Base-by-base conservation (phyloP, 2,888 invertebrate genomes). In the Byasa hedistus region DNA sequence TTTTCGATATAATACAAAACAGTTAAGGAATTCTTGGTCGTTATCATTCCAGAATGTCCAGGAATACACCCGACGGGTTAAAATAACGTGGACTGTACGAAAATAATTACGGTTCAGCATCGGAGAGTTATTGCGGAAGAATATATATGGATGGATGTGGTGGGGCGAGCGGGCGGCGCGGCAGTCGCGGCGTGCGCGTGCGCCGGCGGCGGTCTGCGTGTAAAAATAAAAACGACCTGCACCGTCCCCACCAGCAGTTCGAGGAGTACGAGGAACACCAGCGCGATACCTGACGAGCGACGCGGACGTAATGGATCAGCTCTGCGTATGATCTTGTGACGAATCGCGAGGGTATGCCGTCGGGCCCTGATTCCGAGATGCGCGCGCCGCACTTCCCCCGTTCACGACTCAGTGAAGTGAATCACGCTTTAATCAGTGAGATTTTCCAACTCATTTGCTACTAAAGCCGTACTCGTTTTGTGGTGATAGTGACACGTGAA, bases 131-230 rank as follows among this genome's bases (percentile, higher is more conserved):
- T 63, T 59, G 56, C 69, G 68, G 69, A 64, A 68, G 66, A 32
- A 65, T 52, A 55, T 58, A 32, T 66, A 65, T 67, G 63, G 65
- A 65, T 70, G 61, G 44, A 63, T 44, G 44, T 65, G 63, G 66
- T 32, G 32, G 32, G 32, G 32, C 8, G 32, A 7, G 32, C 32
- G 44, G 8, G 24, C 27, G 36, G 36, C 58, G 61, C 48, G 65
- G 61, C 57, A 70, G 59, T 64, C 69, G 73, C 72, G 69, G 48
- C 71, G 70, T 67, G 72, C 78, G 77, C 78, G 71, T 70, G 78
- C 76, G 77, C 68, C 69, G 80, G n/a, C 72, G 79, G 79, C 82
- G 80, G 67, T 73, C 64, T 69, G 74, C 80, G 83, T 82, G 81
- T 80, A 73, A 81, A 81, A 70, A 75, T 73, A 79, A 75, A 70